Base-by-base conservation (phyloP, 2,888 invertebrate species). In the Dichetophora obliterata region DNA sequence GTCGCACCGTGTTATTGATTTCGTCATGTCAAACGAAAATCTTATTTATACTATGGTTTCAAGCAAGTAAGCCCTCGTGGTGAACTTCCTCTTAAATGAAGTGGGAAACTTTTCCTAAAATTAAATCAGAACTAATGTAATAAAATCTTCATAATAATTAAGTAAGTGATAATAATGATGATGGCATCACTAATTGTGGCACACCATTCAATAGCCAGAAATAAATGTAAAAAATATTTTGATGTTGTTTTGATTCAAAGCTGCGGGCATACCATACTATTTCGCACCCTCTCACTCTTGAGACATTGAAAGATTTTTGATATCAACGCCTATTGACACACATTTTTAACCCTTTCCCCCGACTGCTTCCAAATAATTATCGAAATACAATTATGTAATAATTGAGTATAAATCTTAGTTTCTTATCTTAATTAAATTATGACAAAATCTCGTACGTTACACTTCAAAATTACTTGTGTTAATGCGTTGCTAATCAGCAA, bases 401-500 rank as follows among this genome's bases (percentile, higher is more conserved):
- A 63, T 34, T 31, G 63, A 14, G 31, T 11, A 61, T 27, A 22
- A 27, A 61, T 27, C 27, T 14, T 34, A 63, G 31, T 31, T 31
- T 27, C 27, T 24, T 14, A 61, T 24, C 22, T 61, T 61, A 61
- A 31, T 24, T 31, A 16, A 27, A 63, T 31, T 31, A 24, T 24
- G 11, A 31, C 16, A 63, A 9, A 63, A 31, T 63, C 63, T 27
- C 4, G n/a, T 27, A 63, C 24, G 31, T 14, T 63, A 14, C n/a
- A 63, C n/a, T 31, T 8, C 3, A 24, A 22, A 54, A 16, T 6
- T 16, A 24, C 61, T 24, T 61, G 22, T 54, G 54, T 22, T 54
- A n/a, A n/a, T 19, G 22, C 37, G 31, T 34, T 34, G n/a, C 37
- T 65, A 66, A 66, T 66, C 66, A 66, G 22, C 66, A 22, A 65